Evolutionary conservation across 2,113 vertebrate genomes (phyloP).

Genomic region (Xiphophorus maculatus): DNA sequence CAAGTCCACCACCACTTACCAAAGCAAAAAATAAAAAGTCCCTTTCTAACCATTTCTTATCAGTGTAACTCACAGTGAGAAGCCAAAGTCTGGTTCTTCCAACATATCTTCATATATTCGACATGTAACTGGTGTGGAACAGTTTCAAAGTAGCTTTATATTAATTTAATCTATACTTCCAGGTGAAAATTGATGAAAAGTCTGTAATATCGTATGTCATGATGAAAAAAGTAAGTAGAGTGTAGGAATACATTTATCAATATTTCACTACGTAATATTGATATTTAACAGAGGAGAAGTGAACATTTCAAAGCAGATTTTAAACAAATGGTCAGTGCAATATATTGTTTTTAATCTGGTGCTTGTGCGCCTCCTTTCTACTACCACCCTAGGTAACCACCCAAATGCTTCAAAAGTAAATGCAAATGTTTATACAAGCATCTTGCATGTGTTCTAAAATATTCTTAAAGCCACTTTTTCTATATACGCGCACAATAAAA

Average conservation of each 20-base stretch:
- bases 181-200: too few relatives aligned
- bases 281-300: too few relatives aligned
- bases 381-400: neutral
- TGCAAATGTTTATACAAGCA: neutral
- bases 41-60: neutral
- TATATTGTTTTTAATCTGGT: neutral
- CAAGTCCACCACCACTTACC: neutral
- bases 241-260: too few relatives aligned
- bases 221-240: too few relatives aligned
- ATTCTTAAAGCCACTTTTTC: too few relatives aligned
- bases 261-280: too few relatives aligned
- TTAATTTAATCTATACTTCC: neutral
- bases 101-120: neutral
- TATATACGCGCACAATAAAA: too few relatives aligned
- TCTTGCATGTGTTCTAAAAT: too few relatives aligned
- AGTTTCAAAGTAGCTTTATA: neutral
- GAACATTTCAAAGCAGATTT: too few relatives aligned
- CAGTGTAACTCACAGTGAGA: neutral
- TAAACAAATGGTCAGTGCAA: too few relatives aligned
- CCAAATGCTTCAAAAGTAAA: neutral
- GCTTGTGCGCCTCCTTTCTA: neutral
- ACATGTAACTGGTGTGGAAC: neutral
- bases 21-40: neutral
- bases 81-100: neutral
- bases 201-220: too few relatives aligned